Base-by-base conservation (phyloP, 2,113 vertebrate genomes). In the Tyto alba region DNA sequence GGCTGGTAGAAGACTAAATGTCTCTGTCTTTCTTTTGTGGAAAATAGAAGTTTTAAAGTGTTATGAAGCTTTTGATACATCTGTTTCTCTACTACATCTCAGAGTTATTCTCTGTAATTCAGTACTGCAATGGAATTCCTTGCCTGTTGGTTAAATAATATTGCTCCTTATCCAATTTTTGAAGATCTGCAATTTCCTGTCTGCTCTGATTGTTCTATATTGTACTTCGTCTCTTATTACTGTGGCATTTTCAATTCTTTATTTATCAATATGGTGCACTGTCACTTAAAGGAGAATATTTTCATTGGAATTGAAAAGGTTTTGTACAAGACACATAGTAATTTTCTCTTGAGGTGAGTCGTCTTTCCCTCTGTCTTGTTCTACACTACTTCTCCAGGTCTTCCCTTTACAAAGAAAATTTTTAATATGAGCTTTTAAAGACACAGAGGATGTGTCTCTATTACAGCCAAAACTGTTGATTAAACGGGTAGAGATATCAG, bases 181-280 rank as follows among this genome's bases (percentile, higher is more conserved):
- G 76, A 88, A 84, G 79, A 86, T 62, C 73, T 94, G 50, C 55
- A 80, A 73, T 90, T 94, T 96, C 47, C 90, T 83, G 50, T 74
- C 95, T 93, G 29, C 34, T 40, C 15, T 36, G 86, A 50, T 90
- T 88, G 72, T 90, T 60, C 59, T 90, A 92, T 96, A 80, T 73
- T 80, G 26, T 76, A 52, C 68, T 91, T 94, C 3, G 2, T 34
- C 69, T 82, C 45, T 86, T 88, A 26, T 34, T 88, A 47, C 25
- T 78, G 55, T 74, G 73, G 30, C 7, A 10, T 92, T 92, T 96
- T 63, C 85, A 90, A 10, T 71, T 88, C 41, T 91, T 47, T 90
- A 16, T 74, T 74, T 55, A 96, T 93, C 88, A 63, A 71, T 88
- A 71, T 4, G 8, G 23, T 86, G 23, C 72, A 74, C 63, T 88